A percentile compares a stretch with the other conserved stretches of the same genome.
Conservation (phyloP, 2,888 invertebrate species). For the Agonopterix alstromeriana region DNA sequence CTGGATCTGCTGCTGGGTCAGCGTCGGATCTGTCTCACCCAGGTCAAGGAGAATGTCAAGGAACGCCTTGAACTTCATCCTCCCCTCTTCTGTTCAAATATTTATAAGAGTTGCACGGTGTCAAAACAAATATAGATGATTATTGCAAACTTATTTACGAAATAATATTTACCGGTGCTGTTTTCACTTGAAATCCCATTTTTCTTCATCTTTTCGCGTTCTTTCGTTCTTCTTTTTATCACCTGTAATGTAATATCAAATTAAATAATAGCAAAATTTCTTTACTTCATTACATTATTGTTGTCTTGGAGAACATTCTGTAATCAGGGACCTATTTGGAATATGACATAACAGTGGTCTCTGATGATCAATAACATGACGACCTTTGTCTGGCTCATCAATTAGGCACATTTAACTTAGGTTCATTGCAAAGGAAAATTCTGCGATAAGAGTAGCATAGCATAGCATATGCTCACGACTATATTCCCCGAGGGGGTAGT, state of each 20-base stretch:
- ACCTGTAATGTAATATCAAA: slow-evolving; percentile 23
- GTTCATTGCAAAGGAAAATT: too few species aligned
- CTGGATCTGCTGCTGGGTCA: slow-evolving; percentile 67
- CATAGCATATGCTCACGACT: too few species aligned
- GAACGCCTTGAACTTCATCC: slow-evolving; percentile 55
- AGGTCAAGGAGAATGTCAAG: slow-evolving; percentile 71
- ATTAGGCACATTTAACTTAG: too few species aligned
- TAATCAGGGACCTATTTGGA: too few species aligned
- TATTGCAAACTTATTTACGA: too few species aligned
- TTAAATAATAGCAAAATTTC: neutral
- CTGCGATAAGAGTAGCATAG: too few species aligned
- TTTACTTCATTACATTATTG: neutral
- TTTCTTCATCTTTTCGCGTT: slow-evolving; percentile 20
- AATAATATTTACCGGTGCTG: too few species aligned
- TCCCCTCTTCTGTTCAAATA: slow-evolving; percentile 12
- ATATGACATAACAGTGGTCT: too few species aligned
- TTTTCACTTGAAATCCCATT: slow-evolving; percentile 2
- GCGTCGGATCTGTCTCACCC: slow-evolving; percentile 43
- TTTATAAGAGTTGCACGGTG: neutral
- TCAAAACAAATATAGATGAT: too few species aligned
- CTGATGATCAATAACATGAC: too few species aligned
- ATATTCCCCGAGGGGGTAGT: too few species aligned
- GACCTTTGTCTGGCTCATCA: too few species aligned
- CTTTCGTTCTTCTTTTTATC: slow-evolving; percentile 25
- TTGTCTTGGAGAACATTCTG: neutral